Evolutionary conservation across 2,888 invertebrate species (phyloP).

Genomic region (Cordylochernes scorpioides): DNA sequence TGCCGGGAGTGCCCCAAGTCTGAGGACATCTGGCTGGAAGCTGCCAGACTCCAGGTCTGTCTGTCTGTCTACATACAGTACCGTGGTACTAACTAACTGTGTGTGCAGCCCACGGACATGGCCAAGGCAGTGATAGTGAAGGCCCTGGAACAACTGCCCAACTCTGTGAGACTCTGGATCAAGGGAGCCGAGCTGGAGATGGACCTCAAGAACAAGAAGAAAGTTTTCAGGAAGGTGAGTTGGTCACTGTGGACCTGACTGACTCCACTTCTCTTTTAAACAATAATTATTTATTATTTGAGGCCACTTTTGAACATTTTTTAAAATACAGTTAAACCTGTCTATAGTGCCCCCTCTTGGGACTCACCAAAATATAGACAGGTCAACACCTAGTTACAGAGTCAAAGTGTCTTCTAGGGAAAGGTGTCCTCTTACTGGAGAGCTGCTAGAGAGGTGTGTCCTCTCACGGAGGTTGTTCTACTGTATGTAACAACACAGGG

Average conservation of each 20-base stretch:
- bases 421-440: too few species aligned
- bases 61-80: neutral
- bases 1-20: slow-evolving; percentile 71
- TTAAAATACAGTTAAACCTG: too few species aligned
- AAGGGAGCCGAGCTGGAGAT: slow-evolving; percentile 85
- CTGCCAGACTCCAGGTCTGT: slow-evolving; percentile 43
- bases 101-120: slow-evolving; percentile 49
- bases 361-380: too few species aligned
- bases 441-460: too few species aligned
- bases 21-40: slow-evolving; percentile 94
- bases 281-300: neutral
- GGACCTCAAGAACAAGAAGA: slow-evolving; percentile 74
- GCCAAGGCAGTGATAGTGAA: slow-evolving; percentile 87
- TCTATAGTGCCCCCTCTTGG: too few species aligned
- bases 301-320: neutral
- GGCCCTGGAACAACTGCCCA: slow-evolving; percentile 76
- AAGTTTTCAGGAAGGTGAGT: slow-evolving; percentile 43
- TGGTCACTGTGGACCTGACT: neutral
- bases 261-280: neutral
- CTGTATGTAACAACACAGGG: too few species aligned
- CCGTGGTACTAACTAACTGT: neutral
- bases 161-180: slow-evolving; percentile 89
- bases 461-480: too few species aligned
- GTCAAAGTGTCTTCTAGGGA: too few species aligned
- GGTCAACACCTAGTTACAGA: too few species aligned